Percentiles rank a stretch among this genome's conserved stretches.
Evolutionary conservation across 2,888 invertebrate species (phyloP).

Genomic region (Oithona nana): DNA sequence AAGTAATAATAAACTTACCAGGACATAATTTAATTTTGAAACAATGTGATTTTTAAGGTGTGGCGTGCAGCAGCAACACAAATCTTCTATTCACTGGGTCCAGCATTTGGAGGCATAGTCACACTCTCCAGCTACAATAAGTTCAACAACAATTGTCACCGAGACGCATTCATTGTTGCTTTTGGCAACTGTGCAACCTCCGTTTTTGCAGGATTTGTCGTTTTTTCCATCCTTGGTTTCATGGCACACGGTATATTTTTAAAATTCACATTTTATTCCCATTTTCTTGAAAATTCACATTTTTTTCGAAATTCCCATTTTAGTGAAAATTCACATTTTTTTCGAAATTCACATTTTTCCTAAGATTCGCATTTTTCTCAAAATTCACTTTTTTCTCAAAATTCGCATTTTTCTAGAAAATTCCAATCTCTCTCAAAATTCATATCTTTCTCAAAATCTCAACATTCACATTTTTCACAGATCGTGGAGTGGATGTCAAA

Average conservation of each 20-base stretch:
- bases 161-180: conserved; percentile 20
- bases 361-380: too few species aligned
- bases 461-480: too few species aligned
- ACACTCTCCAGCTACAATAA: conserved; percentile 34
- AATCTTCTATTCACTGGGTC: conserved; percentile 26
- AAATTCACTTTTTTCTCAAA: too few species aligned
- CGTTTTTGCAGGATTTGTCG: conserved; percentile 56
- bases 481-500: neutral
- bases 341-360: too few species aligned
- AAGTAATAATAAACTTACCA: neutral
- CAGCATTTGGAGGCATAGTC: conserved; percentile 35
- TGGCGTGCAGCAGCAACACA: conserved; percentile 9
- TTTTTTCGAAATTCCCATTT: too few species aligned
- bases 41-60: neutral
- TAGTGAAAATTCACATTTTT: too few species aligned
- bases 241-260: conserved; percentile 42
- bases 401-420: too few species aligned
- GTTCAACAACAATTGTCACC: conserved; percentile 32
- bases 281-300: too few species aligned
- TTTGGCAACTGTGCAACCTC: conserved; percentile 48
- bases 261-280: too few species aligned
- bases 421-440: too few species aligned
- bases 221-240: conserved; percentile 60
- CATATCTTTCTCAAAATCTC: too few species aligned
- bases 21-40: neutral